Evolutionary conservation across 1,140 invertebrate species (phyloP), one percentile per base, ranked within the genome.

Genomic region (Drosophila suzukii): DNA sequence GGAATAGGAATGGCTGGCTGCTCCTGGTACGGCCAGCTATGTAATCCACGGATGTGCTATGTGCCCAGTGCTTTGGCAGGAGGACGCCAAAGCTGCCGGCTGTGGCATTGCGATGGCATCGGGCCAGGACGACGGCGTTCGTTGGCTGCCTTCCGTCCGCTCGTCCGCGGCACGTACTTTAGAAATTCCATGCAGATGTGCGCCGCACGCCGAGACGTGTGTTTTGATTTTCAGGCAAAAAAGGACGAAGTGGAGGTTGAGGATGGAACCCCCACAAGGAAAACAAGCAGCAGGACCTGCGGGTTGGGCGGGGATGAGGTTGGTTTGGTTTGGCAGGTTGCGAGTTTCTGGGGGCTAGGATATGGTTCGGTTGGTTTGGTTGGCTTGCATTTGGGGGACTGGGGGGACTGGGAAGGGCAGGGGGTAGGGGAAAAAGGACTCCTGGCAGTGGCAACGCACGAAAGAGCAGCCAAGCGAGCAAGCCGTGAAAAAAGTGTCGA

Each of bases 121-220:
- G 72, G 59, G 72, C 68, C 59, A 63, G 60, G 65, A 71, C 73
- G 63, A 60, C 51, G 54, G 73, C 80, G 47, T 30, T 49, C 11
- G 20, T 55, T 75, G 75, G 59, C 76, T 80, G 65, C 78, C 43
- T 46, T 39, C 17, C 38, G 57, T 65, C 43, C 38, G 61, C 39
- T 47, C 63, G 77, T 85, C 73, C 81, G 44, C 84, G 85, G 84
- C 85, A 89, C 84, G 84, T 89, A 90, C 84, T 90, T 89, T 90
- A 84, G 84, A 89, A 90, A 88, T 88, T 88, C 83, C 80, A 88
- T 88, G 84, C 84, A 88, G 84, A 89, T 88, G 84, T 89, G 84
- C 84, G 84, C 84, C 84, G 73, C 84, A 88, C 84, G 84, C 84
- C 84, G 84, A 89, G 84, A 89, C 85, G 84, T 89, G 84, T 89